phyloP scores from a whole-genome alignment of 2,797 vertebrate genomes.

The Discoglossus pictus region DNA sequence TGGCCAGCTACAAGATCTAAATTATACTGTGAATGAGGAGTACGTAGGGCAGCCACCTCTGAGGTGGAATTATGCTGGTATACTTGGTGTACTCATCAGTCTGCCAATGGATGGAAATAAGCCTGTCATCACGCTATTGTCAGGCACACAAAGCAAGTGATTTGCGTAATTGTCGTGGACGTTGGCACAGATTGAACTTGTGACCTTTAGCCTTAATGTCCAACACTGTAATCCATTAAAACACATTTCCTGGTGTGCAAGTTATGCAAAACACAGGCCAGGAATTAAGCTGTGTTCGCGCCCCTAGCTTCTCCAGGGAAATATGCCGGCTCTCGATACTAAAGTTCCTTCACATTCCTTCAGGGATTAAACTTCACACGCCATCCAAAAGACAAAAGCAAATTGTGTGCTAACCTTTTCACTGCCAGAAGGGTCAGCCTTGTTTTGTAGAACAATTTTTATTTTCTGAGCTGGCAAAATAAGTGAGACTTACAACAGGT shows the following conservation, averaged over 20 bases:
- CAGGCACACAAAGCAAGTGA: neutral
- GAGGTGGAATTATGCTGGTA: too few relatives aligned
- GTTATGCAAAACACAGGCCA: neutral
- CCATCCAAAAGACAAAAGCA: slow-evolving; percentile 33
- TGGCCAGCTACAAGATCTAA: too few relatives aligned
- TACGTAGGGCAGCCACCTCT: too few relatives aligned
- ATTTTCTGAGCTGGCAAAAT: slow-evolving; percentile 13
- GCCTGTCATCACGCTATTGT: too few relatives aligned
- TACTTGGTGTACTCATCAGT: too few relatives aligned
- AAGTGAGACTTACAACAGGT: neutral
- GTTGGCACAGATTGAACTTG: neutral
- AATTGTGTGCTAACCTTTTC: slow-evolving; percentile 3
- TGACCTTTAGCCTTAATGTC: slow-evolving; percentile 4
- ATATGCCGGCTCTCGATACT: neutral
- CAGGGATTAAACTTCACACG: slow-evolving; percentile 34
- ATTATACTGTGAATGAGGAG: too few relatives aligned
- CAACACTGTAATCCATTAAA: neutral
- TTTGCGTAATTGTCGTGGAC: neutral
- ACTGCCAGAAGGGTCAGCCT: slow-evolving; percentile 8
- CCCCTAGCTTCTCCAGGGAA: neutral
- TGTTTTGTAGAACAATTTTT: slow-evolving; percentile 16
- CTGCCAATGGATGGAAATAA: too few relatives aligned
- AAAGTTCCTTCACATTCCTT: slow-evolving; percentile 29
- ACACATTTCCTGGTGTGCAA: neutral
- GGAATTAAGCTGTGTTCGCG: neutral